Evolutionary conservation across 2,888 invertebrate genomes (phyloP), one percentile per base, ranked within the genome.

Genomic region (Eucera pruinosa): DNA sequence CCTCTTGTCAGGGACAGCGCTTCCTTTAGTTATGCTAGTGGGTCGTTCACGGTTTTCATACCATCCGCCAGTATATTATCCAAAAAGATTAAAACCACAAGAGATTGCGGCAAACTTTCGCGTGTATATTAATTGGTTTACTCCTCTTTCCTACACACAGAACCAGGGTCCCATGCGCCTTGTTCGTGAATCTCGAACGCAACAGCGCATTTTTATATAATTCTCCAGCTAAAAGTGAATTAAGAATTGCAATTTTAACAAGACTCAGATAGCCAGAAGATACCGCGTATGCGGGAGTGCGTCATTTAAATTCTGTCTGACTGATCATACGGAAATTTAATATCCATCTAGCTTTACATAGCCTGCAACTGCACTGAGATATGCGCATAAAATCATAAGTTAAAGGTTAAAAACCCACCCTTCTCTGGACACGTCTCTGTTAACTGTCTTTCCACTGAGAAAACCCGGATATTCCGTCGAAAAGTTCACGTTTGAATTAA

Each of bases 371-470:
- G 48, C 2, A n/a, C n/a, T n/a, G 36, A n/a, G 41, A 47, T 57
- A 55, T 36, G 54, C 23, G 48, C 36, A 54, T 39, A 33, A 47
- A 62, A 39, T 25, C 27, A 15, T n/a, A 20, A 41, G 47, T 30
- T 20, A 47, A 62, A 62, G n/a, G 47, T 75, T 61, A 58, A 69
- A 70, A 36, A 33, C 39, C 57, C n/a, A n/a, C n/a, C n/a, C n/a
- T n/a, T 61, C 23, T n/a, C 36, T 47, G 45, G 25, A 20, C 43
- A 36, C 41, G 74, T 47, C 48, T 23, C 13, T 33, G 68, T 78
- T 57, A 62, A 48, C 18, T 25, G 47, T 52, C 50, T 18, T 47
- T 25, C 60, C 15, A 13, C 11, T n/a, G 50, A 9, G 39, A 33
- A 36, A 76, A 54, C 33, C 20, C 33, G 27, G 57, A 43, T 54